phyloP scores from a whole-genome alignment of 2,888 invertebrate genomes.

The Caenorhabditis sp. region DNA sequence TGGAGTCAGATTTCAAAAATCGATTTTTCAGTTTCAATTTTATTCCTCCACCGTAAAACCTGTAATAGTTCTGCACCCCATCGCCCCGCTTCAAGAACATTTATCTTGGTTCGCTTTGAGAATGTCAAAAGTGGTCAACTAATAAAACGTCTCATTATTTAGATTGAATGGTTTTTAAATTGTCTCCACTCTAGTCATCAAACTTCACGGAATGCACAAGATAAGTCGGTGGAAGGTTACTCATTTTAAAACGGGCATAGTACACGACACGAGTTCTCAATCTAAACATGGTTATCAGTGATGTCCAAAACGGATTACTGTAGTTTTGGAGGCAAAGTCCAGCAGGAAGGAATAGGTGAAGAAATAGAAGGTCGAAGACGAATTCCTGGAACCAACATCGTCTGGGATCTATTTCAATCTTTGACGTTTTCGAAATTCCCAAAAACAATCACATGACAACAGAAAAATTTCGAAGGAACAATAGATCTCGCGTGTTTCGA shows the following conservation, averaged over 20 bases:
- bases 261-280: constrained; percentile 18
- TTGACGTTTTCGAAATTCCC: constrained; percentile 3
- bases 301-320: constrained; percentile 6
- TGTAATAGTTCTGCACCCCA: no score
- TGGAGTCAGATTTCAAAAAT: no score
- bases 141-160: no score
- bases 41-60: no score
- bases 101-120: no score
- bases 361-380: background rate
- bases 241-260: constrained; percentile 34
- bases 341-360: background rate
- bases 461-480: constrained; percentile 6
- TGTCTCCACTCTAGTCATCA: background rate
- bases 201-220: constrained; percentile 4
- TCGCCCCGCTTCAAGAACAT: no score
- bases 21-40: no score
- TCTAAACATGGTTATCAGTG: constrained; percentile 17
- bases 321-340: constrained; percentile 4
- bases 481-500: constrained; percentile 24
- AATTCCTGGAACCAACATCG: constrained; percentile 2
- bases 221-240: constrained; percentile 1
- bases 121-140: no score
- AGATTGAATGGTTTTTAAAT: background rate
- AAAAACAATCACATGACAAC: constrained; percentile 18
- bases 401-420: constrained; percentile 23